Percentiles rank a stretch among this genome's conserved stretches.
phyloP scores from a whole-genome alignment of 2,888 invertebrate genomes.

The Cephalotes varians region DNA sequence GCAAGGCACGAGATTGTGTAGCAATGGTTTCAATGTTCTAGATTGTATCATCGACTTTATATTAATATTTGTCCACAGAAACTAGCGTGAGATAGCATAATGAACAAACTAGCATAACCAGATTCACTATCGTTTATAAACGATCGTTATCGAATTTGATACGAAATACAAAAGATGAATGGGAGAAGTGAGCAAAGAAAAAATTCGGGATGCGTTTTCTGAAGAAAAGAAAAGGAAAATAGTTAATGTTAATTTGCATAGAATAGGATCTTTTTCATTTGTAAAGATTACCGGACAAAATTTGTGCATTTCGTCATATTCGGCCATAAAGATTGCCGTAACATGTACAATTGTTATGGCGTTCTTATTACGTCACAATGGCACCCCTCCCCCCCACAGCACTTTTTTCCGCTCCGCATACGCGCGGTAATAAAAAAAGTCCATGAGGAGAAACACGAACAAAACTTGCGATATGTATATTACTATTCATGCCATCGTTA shows the following conservation, averaged over 20 bases:
- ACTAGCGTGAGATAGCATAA: slow-evolving; percentile 55
- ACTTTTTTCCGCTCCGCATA: not conserved
- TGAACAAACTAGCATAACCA: slow-evolving; percentile 30
- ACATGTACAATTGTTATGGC: not conserved
- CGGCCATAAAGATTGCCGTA: not conserved
- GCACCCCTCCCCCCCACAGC: not conserved
- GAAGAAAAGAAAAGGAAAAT: not conserved
- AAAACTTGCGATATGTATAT: slow-evolving; percentile 35
- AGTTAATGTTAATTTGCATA: not conserved
- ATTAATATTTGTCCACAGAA: slow-evolving; percentile 60
- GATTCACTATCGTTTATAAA: slow-evolving; percentile 29
- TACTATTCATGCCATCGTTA: slow-evolving; percentile 51
- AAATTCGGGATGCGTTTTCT: not conserved
- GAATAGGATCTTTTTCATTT: not conserved
- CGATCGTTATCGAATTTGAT: slow-evolving; percentile 10
- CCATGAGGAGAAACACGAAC: not conserved
- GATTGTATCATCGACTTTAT: slow-evolving; percentile 58
- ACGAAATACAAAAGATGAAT: too few relatives aligned
- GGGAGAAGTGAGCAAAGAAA: not conserved
- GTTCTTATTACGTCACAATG: slow-evolving; percentile 15
- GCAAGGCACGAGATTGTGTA: slow-evolving; percentile 25
- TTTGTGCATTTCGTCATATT: not conserved
- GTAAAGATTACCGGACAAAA: not conserved
- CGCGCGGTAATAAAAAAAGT: slow-evolving; percentile 24
- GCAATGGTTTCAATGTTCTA: slow-evolving; percentile 52